These are phyloP conservation scores for Homarus gammarus DNA, from an alignment of 2,888 invertebrate genomes.

Conservation along the genomic window DNA sequence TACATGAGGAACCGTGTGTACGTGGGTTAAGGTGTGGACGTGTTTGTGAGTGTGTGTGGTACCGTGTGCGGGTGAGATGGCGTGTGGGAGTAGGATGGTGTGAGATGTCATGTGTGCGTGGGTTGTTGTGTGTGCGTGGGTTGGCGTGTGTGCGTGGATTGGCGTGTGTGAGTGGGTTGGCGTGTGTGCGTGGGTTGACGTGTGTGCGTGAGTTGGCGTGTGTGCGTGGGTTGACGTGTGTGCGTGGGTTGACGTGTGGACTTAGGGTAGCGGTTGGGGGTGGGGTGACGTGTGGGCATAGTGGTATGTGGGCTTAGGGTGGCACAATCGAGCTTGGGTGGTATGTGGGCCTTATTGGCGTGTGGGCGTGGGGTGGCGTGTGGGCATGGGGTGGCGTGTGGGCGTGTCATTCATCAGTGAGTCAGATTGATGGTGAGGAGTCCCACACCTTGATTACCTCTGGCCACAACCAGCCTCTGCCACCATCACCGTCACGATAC, in stretches of 20 bases:
- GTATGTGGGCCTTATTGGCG: background rate
- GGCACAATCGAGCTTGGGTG: background rate
- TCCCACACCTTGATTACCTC: background rate
- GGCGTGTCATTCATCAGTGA: background rate
- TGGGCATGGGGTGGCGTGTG: background rate
- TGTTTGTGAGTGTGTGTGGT: background rate
- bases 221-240: background rate
- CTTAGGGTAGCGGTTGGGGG: too few species aligned
- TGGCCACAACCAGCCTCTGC: background rate
- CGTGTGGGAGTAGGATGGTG: background rate
- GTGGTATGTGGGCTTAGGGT: too few species aligned
- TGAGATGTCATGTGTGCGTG: background rate
- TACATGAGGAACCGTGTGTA: constrained; percentile 7
- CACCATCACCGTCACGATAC: background rate
- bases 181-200: too few species aligned
- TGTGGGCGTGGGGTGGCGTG: background rate
- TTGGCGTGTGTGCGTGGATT: background rate
- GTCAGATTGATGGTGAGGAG: background rate
- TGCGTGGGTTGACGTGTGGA: background rate
- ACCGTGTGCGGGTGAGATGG: background rate
- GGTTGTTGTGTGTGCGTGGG: background rate
- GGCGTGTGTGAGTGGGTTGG: background rate
- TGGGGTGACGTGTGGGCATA: too few species aligned
- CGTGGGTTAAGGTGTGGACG: background rate
- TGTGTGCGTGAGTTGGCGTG: background rate